A percentile compares a stretch with the other conserved stretches of the same genome.
Conservation (phyloP, 2,113 vertebrate genomes). For the Grammomys dolichurus region DNA sequence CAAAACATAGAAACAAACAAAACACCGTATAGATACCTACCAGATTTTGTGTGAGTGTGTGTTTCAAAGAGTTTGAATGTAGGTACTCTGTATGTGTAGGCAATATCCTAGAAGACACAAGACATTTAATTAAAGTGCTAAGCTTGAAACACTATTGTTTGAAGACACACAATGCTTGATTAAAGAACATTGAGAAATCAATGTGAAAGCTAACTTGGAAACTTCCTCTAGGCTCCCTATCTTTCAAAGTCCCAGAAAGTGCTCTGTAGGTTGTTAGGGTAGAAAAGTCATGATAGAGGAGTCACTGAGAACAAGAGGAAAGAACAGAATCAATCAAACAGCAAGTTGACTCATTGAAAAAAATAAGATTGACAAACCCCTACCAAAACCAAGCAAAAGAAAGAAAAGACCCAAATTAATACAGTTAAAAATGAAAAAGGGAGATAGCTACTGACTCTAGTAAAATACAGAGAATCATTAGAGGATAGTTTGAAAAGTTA, state of each 20-base stretch:
- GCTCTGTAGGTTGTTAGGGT: background rate
- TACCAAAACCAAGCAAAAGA: background rate
- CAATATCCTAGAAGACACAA: background rate
- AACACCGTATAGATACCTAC: background rate
- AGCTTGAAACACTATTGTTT: background rate
- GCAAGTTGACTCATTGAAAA: background rate
- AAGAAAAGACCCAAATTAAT: background rate
- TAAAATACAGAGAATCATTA: too few relatives aligned
- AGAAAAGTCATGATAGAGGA: background rate
- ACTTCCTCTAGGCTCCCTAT: background rate
- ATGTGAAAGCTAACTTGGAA: background rate
- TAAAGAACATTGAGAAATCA: background rate
- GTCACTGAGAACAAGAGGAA: background rate
- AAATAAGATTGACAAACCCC: background rate
- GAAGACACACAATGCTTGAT: background rate
- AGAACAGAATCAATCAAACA: background rate
- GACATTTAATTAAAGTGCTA: background rate
- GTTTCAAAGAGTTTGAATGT: background rate
- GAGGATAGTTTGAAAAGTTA: background rate
- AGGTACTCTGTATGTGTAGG: background rate
- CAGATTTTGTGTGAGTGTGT: background rate
- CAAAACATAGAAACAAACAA: too few relatives aligned
- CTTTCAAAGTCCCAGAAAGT: background rate
- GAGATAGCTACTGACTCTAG: background rate
- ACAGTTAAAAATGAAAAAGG: background rate